A percentile compares a stretch with the other conserved stretches of the same genome.
These are phyloP conservation scores for Rhinatrema bivittatum DNA, from an alignment of 2,797 vertebrate species.

Conservation along the genomic window DNA sequence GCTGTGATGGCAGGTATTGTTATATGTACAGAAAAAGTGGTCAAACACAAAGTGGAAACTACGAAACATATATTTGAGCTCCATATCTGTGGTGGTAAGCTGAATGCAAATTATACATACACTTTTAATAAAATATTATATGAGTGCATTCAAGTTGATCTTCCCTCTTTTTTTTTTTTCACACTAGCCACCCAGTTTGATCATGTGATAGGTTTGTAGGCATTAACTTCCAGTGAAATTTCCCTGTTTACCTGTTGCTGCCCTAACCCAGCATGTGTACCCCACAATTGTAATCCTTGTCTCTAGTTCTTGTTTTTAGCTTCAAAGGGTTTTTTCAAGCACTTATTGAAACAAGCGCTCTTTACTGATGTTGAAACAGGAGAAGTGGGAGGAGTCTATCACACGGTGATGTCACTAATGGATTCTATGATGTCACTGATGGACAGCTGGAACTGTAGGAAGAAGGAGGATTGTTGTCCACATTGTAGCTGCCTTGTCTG, in stretches of 20 bases:
- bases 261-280: constrained; percentile 78
- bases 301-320: constrained; percentile 85
- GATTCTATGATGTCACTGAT: constrained; percentile 95
- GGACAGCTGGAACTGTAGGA: constrained; percentile 99
- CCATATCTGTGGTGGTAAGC: no score
- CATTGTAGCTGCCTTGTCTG: constrained; percentile 99
- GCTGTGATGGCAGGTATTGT: constrained; percentile 55
- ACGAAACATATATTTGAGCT: no score
- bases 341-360: no score
- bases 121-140: constrained; percentile 22
- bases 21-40: constrained; percentile 12
- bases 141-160: constrained; percentile 44
- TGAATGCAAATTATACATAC: no score
- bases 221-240: constrained; percentile 63
- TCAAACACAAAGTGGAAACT: constrained; percentile 6
- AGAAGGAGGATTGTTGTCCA: constrained; percentile 98
- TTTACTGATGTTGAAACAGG: constrained; percentile 97
- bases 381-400: constrained; percentile 98
- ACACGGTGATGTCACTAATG: constrained; percentile 97
- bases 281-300: constrained; percentile 72
- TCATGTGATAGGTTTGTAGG: constrained; percentile 51
- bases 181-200: constrained; percentile 54
- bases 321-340: constrained; percentile 81
- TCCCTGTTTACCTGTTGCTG: constrained; percentile 65
- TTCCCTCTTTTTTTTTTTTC: constrained; percentile 56